phyloP scores from a whole-genome alignment of 2,113 vertebrate genomes.

The Sprattus sprattus region DNA sequence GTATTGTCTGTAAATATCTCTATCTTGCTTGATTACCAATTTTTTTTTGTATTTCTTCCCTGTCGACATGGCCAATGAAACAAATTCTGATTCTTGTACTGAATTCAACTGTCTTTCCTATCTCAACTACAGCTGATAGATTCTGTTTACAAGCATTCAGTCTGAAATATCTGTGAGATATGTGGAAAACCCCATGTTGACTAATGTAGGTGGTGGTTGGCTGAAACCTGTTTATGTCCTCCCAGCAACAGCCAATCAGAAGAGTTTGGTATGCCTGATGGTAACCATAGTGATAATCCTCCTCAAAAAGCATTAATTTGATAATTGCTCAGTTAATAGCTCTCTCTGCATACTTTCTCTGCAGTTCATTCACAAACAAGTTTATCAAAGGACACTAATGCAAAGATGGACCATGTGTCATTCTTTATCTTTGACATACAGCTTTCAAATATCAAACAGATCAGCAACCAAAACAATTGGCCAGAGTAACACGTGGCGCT shows the following conservation, averaged over 20 bases:
- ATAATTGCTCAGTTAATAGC: neutral
- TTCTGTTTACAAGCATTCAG: neutral
- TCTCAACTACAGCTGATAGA: neutral
- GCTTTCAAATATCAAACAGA: neutral
- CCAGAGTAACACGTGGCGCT: neutral
- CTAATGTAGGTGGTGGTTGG: neutral
- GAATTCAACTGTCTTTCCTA: neutral
- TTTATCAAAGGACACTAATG: neutral
- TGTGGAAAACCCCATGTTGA: neutral
- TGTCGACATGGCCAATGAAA: neutral
- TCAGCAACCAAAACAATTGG: neutral
- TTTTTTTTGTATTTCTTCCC: too few relatives aligned
- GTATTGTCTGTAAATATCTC: too few relatives aligned
- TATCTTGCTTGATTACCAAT: neutral
- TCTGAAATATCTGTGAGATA: neutral
- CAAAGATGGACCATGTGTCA: neutral
- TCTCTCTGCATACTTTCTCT: neutral
- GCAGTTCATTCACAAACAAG: neutral
- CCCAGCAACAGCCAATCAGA: neutral
- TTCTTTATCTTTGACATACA: too few relatives aligned
- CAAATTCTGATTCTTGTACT: neutral
- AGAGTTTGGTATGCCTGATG: neutral
- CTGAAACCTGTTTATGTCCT: neutral
- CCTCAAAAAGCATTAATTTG: neutral
- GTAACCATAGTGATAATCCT: neutral